phyloP scores from a whole-genome alignment of 2,888 invertebrate species.

The Amphipyra tragopoginis region DNA sequence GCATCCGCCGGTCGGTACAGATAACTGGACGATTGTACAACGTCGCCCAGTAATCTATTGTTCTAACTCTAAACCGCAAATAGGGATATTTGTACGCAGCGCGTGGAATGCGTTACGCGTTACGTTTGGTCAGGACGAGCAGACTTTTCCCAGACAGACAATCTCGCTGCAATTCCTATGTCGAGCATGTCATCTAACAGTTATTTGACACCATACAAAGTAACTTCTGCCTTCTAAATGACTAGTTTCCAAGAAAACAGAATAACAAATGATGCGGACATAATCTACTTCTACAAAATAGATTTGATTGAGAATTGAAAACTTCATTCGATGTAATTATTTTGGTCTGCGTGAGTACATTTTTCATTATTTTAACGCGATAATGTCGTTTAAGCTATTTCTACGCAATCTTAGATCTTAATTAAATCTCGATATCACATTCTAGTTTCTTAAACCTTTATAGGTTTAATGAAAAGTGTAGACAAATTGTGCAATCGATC shows the following conservation, averaged over 20 bases:
- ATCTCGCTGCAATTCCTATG: conserved; percentile 67
- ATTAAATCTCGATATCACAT: conserved; percentile 61
- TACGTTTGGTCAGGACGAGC: conserved; percentile 21
- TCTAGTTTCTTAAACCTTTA: conserved; percentile 54
- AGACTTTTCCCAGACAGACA: conserved; percentile 67
- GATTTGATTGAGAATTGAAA: conserved; percentile 31
- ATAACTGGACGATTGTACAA: conserved; percentile 74
- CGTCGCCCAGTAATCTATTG: conserved; percentile 80
- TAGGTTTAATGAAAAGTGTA: conserved; percentile 51
- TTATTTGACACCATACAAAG: conserved; percentile 57
- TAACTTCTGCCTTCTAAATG: conserved; percentile 30
- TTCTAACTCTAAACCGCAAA: conserved; percentile 69
- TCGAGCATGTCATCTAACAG: conserved; percentile 57
- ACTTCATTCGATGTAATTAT: conserved; percentile 55
- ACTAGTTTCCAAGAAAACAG: conserved; percentile 47
- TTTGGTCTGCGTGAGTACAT: conserved; percentile 54
- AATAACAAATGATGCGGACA: conserved; percentile 40
- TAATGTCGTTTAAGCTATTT: conserved; percentile 62
- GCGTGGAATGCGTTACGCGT: conserved; percentile 23
- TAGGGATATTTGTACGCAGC: conserved; percentile 68
- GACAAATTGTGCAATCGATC: conserved; percentile 27
- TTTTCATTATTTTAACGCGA: conserved; percentile 63
- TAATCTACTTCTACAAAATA: conserved; percentile 33
- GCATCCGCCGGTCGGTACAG: conserved; percentile 76
- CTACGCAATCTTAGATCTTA: conserved; percentile 60